Evolutionary conservation across 2,797 vertebrate genomes (phyloP).

Genomic region (Sebastes oblongus): DNA sequence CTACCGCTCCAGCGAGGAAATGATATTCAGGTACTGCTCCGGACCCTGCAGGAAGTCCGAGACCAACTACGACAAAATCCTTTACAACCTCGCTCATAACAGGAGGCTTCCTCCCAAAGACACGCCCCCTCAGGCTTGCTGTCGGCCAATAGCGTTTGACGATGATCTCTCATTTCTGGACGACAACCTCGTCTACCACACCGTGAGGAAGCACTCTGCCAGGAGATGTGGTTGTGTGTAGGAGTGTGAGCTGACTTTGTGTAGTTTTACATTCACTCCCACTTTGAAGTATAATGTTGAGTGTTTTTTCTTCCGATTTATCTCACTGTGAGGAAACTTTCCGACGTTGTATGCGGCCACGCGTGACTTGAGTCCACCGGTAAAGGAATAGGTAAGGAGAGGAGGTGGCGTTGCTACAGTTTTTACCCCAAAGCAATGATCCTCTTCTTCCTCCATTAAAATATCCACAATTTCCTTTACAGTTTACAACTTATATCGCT

Average conservation of each 20-base stretch:
- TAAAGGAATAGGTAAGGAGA: constrained; percentile 2
- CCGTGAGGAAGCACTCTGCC: constrained; percentile 93
- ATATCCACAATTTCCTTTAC: not conserved
- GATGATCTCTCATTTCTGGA: constrained; percentile 95
- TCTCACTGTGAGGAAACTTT: constrained; percentile 85
- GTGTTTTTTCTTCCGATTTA: constrained; percentile 64
- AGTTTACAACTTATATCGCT: not conserved
- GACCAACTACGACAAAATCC: constrained; percentile 94
- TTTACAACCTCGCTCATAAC: constrained; percentile 87
- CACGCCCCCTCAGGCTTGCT: constrained; percentile 81
- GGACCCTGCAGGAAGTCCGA: constrained; percentile 91
- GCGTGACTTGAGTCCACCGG: constrained; percentile 67
- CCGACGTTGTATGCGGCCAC: constrained; percentile 82
- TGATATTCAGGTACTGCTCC: constrained; percentile 94
- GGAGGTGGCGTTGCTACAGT: not conserved
- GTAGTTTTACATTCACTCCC: not conserved
- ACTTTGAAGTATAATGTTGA: not conserved
- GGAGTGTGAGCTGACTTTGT: not conserved
- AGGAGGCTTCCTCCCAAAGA: constrained; percentile 85
- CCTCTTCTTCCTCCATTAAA: not conserved
- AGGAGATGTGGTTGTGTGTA: constrained; percentile 91
- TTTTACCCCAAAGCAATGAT: not conserved
- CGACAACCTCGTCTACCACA: constrained; percentile 92
- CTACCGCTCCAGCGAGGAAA: constrained; percentile 92
- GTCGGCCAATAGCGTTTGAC: constrained; percentile 92